These are phyloP conservation scores for Ctenoplectra terminalis DNA, from an alignment of 1,140 invertebrate species.

Conservation along the genomic window DNA sequence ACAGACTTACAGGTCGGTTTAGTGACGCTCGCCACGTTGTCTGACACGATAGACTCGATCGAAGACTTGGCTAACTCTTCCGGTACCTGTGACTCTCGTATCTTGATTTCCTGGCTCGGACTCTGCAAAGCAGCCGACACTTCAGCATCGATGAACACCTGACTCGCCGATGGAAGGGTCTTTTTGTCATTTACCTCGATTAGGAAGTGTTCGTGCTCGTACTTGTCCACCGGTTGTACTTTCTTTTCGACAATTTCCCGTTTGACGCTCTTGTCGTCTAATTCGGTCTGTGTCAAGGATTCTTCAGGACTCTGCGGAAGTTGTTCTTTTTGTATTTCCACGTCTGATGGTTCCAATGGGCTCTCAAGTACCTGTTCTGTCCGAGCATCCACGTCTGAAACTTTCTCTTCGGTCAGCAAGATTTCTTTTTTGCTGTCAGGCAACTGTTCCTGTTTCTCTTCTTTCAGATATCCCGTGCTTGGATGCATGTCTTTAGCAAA, in stretches of 20 bases:
- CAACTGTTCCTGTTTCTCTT: background rate
- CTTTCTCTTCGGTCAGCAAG: background rate
- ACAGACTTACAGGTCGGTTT: slow-evolving; percentile 80
- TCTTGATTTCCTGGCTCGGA: slow-evolving; percentile 58
- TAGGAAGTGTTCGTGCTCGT: slow-evolving; percentile 58
- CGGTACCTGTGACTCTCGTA: slow-evolving; percentile 35
- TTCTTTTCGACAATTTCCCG: background rate
- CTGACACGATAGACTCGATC: slow-evolving; percentile 50
- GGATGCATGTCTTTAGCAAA: slow-evolving; percentile 64
- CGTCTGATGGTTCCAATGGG: too few species aligned
- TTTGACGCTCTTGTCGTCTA: background rate
- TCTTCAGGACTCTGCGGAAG: background rate
- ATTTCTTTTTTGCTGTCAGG: background rate
- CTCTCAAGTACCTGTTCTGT: background rate
- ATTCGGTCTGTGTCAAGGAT: background rate
- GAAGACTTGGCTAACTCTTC: slow-evolving; percentile 35
- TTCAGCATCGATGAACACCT: slow-evolving; percentile 73
- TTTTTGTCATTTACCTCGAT: slow-evolving; percentile 69
- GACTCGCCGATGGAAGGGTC: slow-evolving; percentile 38
- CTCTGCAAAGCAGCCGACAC: slow-evolving; percentile 71
- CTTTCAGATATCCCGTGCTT: background rate
- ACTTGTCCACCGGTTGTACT: slow-evolving; percentile 45
- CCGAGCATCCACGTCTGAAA: background rate
- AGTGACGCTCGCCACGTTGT: slow-evolving; percentile 65
- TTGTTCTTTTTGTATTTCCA: background rate